A percentile compares a stretch with the other conserved stretches of the same genome.
These are phyloP conservation scores for Napeogenes sylphis DNA, from an alignment of 2,888 invertebrate species.

Conservation along the genomic window DNA sequence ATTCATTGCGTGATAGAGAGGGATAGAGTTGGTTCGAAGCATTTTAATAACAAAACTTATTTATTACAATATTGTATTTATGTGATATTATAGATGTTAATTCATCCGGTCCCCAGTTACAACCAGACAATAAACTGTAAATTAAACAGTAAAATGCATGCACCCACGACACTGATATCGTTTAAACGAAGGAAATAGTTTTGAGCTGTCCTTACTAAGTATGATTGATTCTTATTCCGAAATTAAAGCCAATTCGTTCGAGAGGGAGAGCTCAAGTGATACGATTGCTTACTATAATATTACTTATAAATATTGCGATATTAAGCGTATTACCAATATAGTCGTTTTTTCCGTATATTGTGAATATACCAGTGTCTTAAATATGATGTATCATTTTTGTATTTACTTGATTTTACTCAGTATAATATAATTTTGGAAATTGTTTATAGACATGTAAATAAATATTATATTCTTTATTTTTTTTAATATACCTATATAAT, in stretches of 20 bases:
- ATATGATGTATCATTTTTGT: too few species aligned
- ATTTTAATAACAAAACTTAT: too few species aligned
- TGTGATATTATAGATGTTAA: slow-evolving; percentile 17
- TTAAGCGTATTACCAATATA: background rate
- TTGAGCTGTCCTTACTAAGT: slow-evolving; percentile 54
- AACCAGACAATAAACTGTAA: background rate
- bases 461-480: too few species aligned
- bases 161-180: slow-evolving; percentile 19
- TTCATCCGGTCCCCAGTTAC: background rate
- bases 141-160: slow-evolving; percentile 14
- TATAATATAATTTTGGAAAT: too few species aligned
- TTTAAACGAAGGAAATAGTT: slow-evolving; percentile 47
- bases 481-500: too few species aligned
- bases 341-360: too few species aligned
- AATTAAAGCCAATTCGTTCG: slow-evolving; percentile 65
- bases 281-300: background rate
- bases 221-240: slow-evolving; percentile 63
- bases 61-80: too few species aligned
- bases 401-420: too few species aligned
- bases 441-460: too few species aligned
- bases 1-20: too few species aligned
- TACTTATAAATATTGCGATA: background rate
- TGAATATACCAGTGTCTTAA: too few species aligned
- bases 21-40: too few species aligned
- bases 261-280: slow-evolving; percentile 44